Evolutionary conservation across 2,888 invertebrate species (phyloP).

Genomic region (Synanthedon andrenaeformis): DNA sequence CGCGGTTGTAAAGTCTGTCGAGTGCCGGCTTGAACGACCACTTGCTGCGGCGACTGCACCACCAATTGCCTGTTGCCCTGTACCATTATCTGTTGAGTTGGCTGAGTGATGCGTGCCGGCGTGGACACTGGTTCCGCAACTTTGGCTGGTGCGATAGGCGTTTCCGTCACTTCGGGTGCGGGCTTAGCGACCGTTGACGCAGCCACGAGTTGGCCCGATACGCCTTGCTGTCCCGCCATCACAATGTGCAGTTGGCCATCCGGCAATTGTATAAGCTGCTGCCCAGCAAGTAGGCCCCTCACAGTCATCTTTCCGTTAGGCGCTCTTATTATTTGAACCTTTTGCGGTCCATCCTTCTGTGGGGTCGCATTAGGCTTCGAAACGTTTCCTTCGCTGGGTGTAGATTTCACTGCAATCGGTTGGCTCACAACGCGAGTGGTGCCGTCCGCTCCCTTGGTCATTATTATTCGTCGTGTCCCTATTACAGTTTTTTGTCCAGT

Average conservation of each 20-base stretch:
- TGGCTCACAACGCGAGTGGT: conserved; percentile 74
- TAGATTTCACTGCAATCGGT: conserved; percentile 51
- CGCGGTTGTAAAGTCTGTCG: conserved; percentile 23
- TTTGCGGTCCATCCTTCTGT: conserved; percentile 72
- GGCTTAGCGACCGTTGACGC: conserved; percentile 23
- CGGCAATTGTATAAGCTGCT: conserved; percentile 92
- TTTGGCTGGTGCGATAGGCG: conserved; percentile 17
- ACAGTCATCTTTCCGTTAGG: conserved; percentile 94
- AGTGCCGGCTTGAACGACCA: conserved; percentile 8
- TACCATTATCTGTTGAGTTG: conserved; percentile 26
- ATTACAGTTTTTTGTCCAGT: conserved; percentile 75
- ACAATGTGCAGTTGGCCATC: conserved; percentile 93
- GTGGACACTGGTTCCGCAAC: conserved; percentile 12
- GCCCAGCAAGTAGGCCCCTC: conserved; percentile 90
- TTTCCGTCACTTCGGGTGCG: conserved; percentile 18
- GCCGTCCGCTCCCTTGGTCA: conserved; percentile 81
- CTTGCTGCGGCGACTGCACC: conserved; percentile 23
- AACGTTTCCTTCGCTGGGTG: conserved; percentile 58
- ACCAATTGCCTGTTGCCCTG: conserved; percentile 28
- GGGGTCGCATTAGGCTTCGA: conserved; percentile 33
- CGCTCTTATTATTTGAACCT: conserved; percentile 90
- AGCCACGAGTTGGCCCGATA: conserved; percentile 52
- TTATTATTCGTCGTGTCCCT: conserved; percentile 76
- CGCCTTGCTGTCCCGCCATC: conserved; percentile 73
- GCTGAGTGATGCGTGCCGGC: conserved; percentile 19